Conservation (phyloP, 2,113 vertebrate genomes). For the Hippocampus abdominalis region DNA sequence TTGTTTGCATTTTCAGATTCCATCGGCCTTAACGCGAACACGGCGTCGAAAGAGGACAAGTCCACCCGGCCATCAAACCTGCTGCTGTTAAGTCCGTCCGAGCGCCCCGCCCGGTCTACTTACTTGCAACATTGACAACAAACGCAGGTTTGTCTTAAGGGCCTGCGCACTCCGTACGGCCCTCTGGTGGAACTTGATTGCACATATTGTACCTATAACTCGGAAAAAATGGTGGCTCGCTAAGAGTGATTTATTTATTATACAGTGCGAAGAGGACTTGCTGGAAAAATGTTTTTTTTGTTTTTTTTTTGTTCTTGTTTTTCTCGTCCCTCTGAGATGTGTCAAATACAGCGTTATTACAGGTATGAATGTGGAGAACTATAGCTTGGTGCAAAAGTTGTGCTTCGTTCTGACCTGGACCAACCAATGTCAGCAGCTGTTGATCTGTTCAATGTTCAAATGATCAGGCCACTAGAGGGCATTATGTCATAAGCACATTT, state of each 20-base stretch:
- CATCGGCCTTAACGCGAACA: constrained; percentile 53
- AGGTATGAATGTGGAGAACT: constrained; percentile 17
- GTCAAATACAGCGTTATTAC: constrained; percentile 1
- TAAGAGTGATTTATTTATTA: constrained; percentile 46
- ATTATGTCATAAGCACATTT: constrained; percentile 32
- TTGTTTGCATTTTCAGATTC: constrained; percentile 49
- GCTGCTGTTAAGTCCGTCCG: constrained; percentile 3
- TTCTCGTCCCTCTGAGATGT: constrained; percentile 2
- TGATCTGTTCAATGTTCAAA: neutral
- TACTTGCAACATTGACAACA: constrained; percentile 31
- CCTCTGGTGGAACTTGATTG: constrained; percentile 36
- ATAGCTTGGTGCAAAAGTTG: constrained; percentile 9
- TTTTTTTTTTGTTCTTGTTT: neutral
- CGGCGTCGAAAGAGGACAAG: constrained; percentile 11
- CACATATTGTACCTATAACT: constrained; percentile 42
- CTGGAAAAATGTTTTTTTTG: constrained; percentile 5
- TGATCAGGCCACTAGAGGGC: constrained; percentile 62
- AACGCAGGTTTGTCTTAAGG: constrained; percentile 34
- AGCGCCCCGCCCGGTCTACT: constrained; percentile 17
- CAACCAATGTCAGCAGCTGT: neutral
- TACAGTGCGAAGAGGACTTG: constrained; percentile 15
- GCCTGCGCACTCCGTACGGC: constrained; percentile 1
- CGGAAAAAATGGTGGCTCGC: constrained; percentile 28
- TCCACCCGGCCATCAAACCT: neutral
- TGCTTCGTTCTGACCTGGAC: neutral